phyloP scores from a whole-genome alignment of 2,113 vertebrate genomes.

The Cichladusa arquata region DNA sequence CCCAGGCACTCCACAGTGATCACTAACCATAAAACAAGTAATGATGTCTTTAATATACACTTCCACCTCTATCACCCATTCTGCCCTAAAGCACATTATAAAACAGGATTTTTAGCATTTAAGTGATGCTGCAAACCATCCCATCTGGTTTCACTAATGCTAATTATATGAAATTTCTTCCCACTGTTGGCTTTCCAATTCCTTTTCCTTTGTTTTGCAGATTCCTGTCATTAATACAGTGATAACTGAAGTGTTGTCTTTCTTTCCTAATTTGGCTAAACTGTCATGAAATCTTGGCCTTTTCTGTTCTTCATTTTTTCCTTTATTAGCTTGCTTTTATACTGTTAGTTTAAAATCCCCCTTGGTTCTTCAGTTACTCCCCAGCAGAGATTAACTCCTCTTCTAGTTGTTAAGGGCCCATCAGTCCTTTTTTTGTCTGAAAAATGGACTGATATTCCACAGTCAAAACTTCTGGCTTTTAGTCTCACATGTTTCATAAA shows the following conservation, averaged over 20 bases:
- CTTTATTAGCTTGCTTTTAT: background rate
- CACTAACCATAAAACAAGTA: background rate
- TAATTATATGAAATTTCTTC: background rate
- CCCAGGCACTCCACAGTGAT: background rate
- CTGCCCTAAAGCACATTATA: slow-evolving; percentile 5
- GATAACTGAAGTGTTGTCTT: background rate
- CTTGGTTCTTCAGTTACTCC: background rate
- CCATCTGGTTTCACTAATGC: background rate
- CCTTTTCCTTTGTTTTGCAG: background rate
- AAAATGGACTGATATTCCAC: background rate
- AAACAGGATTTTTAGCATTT: slow-evolving; percentile 3
- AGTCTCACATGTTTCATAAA: background rate
- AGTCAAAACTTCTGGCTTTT: background rate
- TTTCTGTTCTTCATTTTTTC: background rate
- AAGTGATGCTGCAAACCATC: background rate
- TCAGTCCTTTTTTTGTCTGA: background rate
- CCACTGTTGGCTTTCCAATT: background rate
- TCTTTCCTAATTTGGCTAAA: background rate
- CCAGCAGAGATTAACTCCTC: background rate
- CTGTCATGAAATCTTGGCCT: background rate
- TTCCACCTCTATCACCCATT: background rate
- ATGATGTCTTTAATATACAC: background rate
- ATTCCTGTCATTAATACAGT: background rate
- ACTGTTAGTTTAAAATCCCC: background rate
- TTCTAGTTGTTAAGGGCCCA: background rate